These are phyloP conservation scores for Anthophora plumipes DNA, from an alignment of 2,888 invertebrate genomes.

Conservation along the genomic window DNA sequence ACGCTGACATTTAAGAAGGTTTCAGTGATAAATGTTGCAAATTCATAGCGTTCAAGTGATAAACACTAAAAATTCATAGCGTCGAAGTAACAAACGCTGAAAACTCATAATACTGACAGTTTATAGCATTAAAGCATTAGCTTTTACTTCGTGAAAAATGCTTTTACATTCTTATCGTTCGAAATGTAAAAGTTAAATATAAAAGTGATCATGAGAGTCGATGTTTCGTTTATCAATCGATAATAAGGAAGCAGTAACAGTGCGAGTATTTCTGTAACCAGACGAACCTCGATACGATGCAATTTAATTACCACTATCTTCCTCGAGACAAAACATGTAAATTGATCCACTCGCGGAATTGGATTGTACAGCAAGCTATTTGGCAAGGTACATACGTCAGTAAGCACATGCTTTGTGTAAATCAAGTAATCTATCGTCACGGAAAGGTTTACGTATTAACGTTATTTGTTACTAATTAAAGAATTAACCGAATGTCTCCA, in stretches of 20 bases:
- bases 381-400: background rate
- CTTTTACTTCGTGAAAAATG: too few species aligned
- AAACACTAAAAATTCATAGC: too few species aligned
- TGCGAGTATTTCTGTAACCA: background rate
- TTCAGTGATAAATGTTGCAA: too few species aligned
- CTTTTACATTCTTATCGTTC: too few species aligned
- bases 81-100: too few species aligned
- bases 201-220: background rate
- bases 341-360: constrained; percentile 16
- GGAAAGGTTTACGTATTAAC: background rate
- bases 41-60: too few species aligned
- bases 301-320: constrained; percentile 20
- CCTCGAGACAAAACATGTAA: constrained; percentile 8
- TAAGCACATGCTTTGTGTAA: background rate
- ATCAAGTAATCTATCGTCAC: background rate
- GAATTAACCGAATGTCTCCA: background rate
- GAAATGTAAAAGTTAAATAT: too few species aligned
- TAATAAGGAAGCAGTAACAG: background rate
- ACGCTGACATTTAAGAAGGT: too few species aligned
- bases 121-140: too few species aligned
- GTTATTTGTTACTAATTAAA: background rate
- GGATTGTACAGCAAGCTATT: constrained; percentile 10
- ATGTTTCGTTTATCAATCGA: background rate
- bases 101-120: too few species aligned
- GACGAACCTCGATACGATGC: background rate